Conservation (phyloP, 2,797 vertebrate species). For the Gadopsis bispinosus region DNA sequence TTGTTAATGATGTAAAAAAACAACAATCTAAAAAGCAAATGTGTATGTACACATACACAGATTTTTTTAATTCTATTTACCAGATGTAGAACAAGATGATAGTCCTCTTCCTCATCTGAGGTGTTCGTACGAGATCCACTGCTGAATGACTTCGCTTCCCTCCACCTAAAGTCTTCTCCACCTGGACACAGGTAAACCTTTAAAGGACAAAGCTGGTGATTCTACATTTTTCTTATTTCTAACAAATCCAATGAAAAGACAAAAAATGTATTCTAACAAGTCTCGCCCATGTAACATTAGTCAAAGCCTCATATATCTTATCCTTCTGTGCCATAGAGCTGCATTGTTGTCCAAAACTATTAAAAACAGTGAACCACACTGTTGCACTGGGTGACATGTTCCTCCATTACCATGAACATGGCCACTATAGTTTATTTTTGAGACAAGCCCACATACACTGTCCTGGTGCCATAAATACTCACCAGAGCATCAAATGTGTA, state of each 20-base stretch:
- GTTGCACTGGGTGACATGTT: neutral
- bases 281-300: too few species aligned
- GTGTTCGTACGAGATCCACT: constrained; percentile 85
- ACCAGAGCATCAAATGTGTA: neutral
- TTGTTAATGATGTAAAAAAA: neutral
- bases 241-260: neutral
- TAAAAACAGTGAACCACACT: neutral
- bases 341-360: neutral
- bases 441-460: neutral
- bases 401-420: neutral
- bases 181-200: constrained; percentile 52
- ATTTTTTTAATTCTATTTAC: constrained; percentile 70
- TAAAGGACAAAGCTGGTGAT: neutral
- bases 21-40: neutral
- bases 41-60: neutral
- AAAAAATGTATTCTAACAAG: neutral
- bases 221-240: neutral
- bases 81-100: constrained; percentile 85
- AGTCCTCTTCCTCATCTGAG: constrained; percentile 84
- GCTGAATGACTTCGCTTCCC: constrained; percentile 53
- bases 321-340: neutral
- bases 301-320: too few species aligned
- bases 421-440: too few species aligned
- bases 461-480: neutral
- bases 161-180: constrained; percentile 62